Percentiles rank a stretch among this genome's conserved stretches.
These are phyloP conservation scores for Hypocryptadius cinnamomeus DNA, from an alignment of 2,113 vertebrate genomes.

Conservation along the genomic window DNA sequence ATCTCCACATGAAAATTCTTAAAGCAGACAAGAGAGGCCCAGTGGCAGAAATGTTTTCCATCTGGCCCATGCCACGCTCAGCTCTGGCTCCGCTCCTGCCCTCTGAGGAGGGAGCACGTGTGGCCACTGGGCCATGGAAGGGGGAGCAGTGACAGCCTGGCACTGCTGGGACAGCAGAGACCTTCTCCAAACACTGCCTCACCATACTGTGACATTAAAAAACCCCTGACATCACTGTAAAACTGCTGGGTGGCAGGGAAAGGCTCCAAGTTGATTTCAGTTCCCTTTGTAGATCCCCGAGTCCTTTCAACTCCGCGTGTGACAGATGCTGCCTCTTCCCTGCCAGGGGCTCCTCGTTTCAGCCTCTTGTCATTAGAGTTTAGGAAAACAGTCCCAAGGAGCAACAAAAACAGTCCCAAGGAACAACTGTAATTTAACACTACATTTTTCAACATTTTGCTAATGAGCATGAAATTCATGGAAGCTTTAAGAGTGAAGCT, in stretches of 20 bases:
- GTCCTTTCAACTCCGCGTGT: neutral
- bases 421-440: neutral
- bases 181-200: neutral
- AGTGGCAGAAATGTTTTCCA: neutral
- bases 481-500: neutral
- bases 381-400: neutral
- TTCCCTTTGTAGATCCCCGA: neutral
- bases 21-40: neutral
- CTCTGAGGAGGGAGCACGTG: rapidly evolving
- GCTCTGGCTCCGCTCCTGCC: neutral
- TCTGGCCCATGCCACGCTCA: rapidly evolving
- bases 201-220: neutral
- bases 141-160: neutral
- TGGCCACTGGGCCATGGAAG: neutral
- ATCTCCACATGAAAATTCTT: neutral
- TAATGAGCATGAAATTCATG: neutral
- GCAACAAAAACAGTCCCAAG: neutral
- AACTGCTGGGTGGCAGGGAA: neutral
- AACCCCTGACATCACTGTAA: neutral
- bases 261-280: neutral
- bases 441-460: neutral
- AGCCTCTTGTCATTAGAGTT: neutral
- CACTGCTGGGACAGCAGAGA: neutral
- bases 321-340: neutral
- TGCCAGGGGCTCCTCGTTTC: neutral